phyloP scores from a whole-genome alignment of 2,113 vertebrate genomes.

The Ramphastos sulfuratus region DNA sequence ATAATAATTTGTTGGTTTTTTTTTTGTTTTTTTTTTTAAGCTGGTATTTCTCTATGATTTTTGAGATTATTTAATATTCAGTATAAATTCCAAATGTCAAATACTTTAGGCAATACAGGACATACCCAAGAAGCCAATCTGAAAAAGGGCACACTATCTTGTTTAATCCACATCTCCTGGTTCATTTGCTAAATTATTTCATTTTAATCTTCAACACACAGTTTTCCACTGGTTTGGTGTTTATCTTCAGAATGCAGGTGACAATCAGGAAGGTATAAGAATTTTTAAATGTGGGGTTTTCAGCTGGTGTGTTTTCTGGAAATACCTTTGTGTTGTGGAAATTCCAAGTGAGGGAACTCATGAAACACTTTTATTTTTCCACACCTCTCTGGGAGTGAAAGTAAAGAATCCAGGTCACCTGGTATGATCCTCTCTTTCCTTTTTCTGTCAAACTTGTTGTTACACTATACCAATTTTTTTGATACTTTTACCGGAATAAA shows the following conservation, averaged over 20 bases:
- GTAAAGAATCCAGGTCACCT: not conserved
- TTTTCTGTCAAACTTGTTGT: not conserved
- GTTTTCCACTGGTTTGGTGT: not conserved
- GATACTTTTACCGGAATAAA: not conserved
- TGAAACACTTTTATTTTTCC: not conserved
- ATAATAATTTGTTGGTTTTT: not conserved
- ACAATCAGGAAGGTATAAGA: not conserved
- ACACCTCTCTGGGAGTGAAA: not conserved
- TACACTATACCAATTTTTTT: rapidly evolving
- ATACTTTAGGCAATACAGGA: not conserved
- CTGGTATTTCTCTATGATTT: not conserved
- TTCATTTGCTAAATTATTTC: not conserved
- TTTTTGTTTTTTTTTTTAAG: not conserved
- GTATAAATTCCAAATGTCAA: not conserved
- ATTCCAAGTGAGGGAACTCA: not conserved
- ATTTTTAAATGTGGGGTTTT: not conserved
- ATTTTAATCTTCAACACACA: not conserved
- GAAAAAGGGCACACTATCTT: not conserved
- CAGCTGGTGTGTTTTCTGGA: not conserved
- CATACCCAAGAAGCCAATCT: not conserved
- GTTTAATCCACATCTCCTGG: not conserved
- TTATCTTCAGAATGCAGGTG: not conserved
- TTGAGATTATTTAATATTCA: not conserved
- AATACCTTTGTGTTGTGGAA: not conserved
- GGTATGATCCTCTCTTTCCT: not conserved